Base-by-base conservation (phyloP, 2,888 invertebrate genomes). In the Watsonalla cultraria region DNA sequence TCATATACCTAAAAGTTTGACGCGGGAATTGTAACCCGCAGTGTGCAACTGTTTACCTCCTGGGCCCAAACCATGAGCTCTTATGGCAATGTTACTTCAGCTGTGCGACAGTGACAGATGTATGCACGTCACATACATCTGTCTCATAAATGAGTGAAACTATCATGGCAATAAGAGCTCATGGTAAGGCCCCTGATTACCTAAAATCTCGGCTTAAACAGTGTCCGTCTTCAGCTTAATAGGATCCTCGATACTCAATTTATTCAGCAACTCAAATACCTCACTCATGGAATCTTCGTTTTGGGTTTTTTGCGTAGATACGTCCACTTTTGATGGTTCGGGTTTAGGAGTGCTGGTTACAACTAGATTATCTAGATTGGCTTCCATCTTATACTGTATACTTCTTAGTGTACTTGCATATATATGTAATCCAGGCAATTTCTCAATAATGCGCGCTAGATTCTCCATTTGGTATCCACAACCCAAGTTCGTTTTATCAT, bases 361-460 rank as follows among this genome's bases (percentile, higher is more conserved):
- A 50, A 60, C 57, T 0, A 55, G 54, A 37, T 55, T 39, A 33
- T 34, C 47, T 46, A 53, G 47, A 51, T 33, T 14, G 45, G n/a
- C 45, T 13, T 70, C 66, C 9, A 71, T 59, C 49, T 65, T 73
- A 14, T 59, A 64, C 66, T 86, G 78, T 51, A 86, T 59, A 48
- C 64, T 68, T 56, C 64, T 75, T 2, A 90, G 67, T 53, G 80
- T 72, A 52, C 59, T 55, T 42, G 82, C 72, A 66, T 77, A 72
- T 33, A 62, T 63, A 51, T 67, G 72, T 6, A 89, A 55, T 2
- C 73, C 77, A 37, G 75, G 67, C 39, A 86, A 68, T 51, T 70
- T 82, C 53, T 80, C 78, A 59, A 89, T 66, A 53, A 90, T 84
- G 59, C 68, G 76, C 7, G 76, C 62, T 39, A 90, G 62, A 57